phyloP scores from a whole-genome alignment of 2,888 invertebrate genomes.

The Lysandra coridon region DNA sequence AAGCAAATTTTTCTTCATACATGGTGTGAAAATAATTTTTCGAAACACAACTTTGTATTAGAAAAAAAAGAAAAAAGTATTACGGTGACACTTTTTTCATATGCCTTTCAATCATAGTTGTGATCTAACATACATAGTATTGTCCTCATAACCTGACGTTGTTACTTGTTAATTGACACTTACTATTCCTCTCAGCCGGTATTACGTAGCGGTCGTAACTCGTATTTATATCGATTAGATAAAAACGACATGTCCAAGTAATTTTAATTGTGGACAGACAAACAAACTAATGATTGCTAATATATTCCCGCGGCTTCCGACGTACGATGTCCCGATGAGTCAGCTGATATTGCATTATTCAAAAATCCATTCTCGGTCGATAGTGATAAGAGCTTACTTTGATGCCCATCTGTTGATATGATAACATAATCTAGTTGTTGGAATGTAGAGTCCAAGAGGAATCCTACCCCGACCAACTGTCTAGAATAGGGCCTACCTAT shows the following conservation, averaged over 20 bases:
- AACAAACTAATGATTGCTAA: conserved; percentile 52
- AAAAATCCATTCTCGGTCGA: not conserved
- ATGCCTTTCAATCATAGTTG: not conserved
- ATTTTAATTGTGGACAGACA: conserved; percentile 39
- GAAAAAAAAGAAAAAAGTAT: too few species aligned
- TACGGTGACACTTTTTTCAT: not conserved
- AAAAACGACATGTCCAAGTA: conserved; percentile 35
- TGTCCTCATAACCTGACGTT: not conserved
- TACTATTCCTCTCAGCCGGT: not conserved
- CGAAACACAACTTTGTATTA: too few species aligned
- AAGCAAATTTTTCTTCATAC: too few species aligned
- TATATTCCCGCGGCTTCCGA: conserved; percentile 43
- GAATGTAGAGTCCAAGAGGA: too few species aligned
- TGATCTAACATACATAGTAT: not conserved
- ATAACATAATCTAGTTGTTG: too few species aligned
- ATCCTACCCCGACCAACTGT: too few species aligned
- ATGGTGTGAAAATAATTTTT: too few species aligned
- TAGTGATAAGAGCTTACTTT: not conserved
- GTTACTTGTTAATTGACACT: not conserved
- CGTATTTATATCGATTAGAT: conserved; percentile 38
- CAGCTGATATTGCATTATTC: not conserved
- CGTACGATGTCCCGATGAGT: not conserved
- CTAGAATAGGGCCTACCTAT: too few species aligned
- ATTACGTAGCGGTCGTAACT: conserved; percentile 13
- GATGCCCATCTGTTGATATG: not conserved